phyloP scores from a whole-genome alignment of 2,888 invertebrate species.

The Drosophila meridionalis region DNA sequence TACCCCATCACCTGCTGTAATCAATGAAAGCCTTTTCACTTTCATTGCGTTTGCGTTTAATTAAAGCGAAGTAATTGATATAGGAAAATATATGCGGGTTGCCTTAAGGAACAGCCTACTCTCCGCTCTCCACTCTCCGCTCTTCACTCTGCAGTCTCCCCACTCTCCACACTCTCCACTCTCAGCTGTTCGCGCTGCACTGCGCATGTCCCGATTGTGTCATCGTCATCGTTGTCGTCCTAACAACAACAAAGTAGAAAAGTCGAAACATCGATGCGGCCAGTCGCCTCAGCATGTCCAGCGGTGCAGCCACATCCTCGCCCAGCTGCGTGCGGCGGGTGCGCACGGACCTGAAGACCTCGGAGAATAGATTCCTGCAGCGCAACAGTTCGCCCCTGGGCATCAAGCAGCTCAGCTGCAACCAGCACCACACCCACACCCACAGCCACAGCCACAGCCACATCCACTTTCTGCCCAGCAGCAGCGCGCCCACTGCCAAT shows the following conservation, averaged over 20 bases:
- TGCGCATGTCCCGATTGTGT: slow-evolving; percentile 83
- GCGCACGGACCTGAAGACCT: slow-evolving; percentile 85
- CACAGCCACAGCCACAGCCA: background rate
- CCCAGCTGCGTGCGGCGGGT: slow-evolving; percentile 83
- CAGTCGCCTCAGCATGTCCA: slow-evolving; percentile 45
- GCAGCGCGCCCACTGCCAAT: slow-evolving; percentile 22
- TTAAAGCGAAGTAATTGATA: slow-evolving; percentile 54
- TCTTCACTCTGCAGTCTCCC: background rate
- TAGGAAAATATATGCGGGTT: background rate
- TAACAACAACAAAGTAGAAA: slow-evolving; percentile 22
- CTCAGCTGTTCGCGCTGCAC: slow-evolving; percentile 62
- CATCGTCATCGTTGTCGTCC: slow-evolving; percentile 59
- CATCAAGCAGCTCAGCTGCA: slow-evolving; percentile 54
- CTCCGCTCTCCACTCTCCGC: background rate
- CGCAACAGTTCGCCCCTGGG: slow-evolving; percentile 70
- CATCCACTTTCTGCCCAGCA: slow-evolving; percentile 1
- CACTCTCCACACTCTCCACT: slow-evolving; percentile 48
- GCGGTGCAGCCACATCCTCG: slow-evolving; percentile 36
- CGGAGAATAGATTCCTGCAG: slow-evolving; percentile 82
- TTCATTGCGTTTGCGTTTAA: slow-evolving; percentile 60
- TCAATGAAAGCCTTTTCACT: slow-evolving; percentile 67
- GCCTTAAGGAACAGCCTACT: background rate
- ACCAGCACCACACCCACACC: slow-evolving; percentile 49
- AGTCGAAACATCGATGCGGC: slow-evolving; percentile 15
- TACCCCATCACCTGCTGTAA: slow-evolving; percentile 29